Percentiles rank a stretch among this genome's conserved stretches.
These are phyloP conservation scores for Phyllotis vaccarum DNA, from an alignment of 2,797 vertebrate species.

Conservation along the genomic window DNA sequence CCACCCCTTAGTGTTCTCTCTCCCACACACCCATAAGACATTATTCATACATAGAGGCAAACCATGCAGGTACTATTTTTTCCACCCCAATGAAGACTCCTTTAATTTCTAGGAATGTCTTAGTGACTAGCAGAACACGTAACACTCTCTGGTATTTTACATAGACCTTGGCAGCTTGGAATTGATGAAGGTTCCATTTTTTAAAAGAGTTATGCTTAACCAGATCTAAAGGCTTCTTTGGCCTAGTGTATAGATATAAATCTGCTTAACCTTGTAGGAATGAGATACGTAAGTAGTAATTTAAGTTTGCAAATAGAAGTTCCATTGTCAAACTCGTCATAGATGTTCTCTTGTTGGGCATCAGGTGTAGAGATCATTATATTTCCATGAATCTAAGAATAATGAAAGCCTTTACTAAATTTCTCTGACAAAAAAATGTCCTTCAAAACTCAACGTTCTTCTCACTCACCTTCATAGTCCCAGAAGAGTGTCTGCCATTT, in stretches of 20 bases:
- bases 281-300: background rate
- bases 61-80: background rate
- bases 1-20: constrained; percentile 45
- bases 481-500: constrained; percentile 7
- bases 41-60: background rate
- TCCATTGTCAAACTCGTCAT: background rate
- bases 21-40: background rate
- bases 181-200: constrained; percentile 44
- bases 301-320: background rate
- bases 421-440: constrained; percentile 21
- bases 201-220: constrained; percentile 10
- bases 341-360: background rate
- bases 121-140: background rate
- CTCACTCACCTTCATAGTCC: background rate
- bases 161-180: background rate
- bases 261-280: background rate
- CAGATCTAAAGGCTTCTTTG: background rate
- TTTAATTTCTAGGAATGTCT: background rate
- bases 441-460: constrained; percentile 21
- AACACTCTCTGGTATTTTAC: background rate
- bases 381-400: constrained; percentile 30
- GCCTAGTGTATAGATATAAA: background rate
- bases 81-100: background rate
- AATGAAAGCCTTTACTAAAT: background rate
- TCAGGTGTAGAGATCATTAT: background rate